Conservation (phyloP, 2,888 invertebrate genomes). For the Alcis repandata region DNA sequence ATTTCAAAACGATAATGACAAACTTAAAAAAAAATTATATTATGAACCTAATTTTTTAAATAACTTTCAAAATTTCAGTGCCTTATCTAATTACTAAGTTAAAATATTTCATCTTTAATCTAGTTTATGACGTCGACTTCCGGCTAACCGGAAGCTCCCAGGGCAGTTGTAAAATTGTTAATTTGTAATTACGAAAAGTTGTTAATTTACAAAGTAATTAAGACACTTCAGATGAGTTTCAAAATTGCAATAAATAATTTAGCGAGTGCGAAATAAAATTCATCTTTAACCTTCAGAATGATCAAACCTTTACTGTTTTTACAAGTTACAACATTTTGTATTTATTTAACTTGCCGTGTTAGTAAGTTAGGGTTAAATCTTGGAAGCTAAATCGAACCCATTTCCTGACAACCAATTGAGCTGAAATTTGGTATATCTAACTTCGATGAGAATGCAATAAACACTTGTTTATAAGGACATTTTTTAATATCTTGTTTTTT, state of each 20-base stretch:
- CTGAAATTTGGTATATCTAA: too few species aligned
- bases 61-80: background rate
- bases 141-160: constrained; percentile 31
- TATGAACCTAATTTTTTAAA: background rate
- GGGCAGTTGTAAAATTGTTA: constrained; percentile 42
- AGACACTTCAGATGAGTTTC: constrained; percentile 40
- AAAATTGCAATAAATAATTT: constrained; percentile 41
- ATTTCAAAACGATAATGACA: too few species aligned
- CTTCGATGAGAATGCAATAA: too few species aligned
- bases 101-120: constrained; percentile 33
- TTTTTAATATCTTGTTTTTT: too few species aligned
- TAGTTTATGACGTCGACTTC: constrained; percentile 32
- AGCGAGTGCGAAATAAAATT: constrained; percentile 20
- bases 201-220: constrained; percentile 37
- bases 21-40: too few species aligned
- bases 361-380: too few species aligned
- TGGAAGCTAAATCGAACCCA: too few species aligned
- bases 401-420: too few species aligned
- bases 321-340: too few species aligned
- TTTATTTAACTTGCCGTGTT: too few species aligned
- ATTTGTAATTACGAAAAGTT: constrained; percentile 36
- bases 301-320: too few species aligned
- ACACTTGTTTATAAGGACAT: too few species aligned
- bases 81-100: constrained; percentile 6
- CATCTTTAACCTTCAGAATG: background rate